A percentile compares a stretch with the other conserved stretches of the same genome.
Conservation (phyloP, 2,797 vertebrate genomes). For the Sebastolobus altivelis region DNA sequence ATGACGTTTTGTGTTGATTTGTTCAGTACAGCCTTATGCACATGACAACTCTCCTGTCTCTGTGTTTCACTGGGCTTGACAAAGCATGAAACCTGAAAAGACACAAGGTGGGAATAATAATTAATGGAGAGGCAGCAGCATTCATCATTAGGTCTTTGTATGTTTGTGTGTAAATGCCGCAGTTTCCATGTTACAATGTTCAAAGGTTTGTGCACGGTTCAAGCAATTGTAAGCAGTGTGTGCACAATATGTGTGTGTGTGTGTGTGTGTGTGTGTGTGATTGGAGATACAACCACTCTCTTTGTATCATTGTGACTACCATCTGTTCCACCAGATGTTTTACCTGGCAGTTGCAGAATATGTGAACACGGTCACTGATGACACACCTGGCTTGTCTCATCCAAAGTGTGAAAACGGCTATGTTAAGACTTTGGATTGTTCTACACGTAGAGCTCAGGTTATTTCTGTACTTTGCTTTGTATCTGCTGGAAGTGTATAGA, state of each 20-base stretch:
- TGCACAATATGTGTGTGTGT: background rate
- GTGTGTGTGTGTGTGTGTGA: too few relatives aligned
- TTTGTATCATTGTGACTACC: slow-evolving; percentile 45
- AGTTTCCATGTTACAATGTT: background rate
- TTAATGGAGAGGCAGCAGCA: slow-evolving; percentile 5
- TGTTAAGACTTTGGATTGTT: background rate
- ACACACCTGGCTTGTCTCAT: slow-evolving; percentile 18
- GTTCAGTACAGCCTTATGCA: background rate
- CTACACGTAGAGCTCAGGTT: background rate
- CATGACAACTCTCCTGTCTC: slow-evolving; percentile 7
- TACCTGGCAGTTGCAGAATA: slow-evolving; percentile 11
- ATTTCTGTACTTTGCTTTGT: background rate
- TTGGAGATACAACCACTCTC: slow-evolving; percentile 10
- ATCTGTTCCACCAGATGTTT: slow-evolving; percentile 48
- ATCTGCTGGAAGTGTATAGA: background rate
- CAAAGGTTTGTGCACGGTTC: background rate
- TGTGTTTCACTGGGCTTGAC: slow-evolving; percentile 4
- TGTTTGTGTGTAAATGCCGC: background rate
- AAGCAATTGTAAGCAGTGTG: background rate
- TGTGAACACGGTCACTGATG: slow-evolving; percentile 23
- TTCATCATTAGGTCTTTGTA: background rate
- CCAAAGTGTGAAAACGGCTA: background rate
- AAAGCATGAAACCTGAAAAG: slow-evolving; percentile 28
- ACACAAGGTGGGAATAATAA: slow-evolving; percentile 12
- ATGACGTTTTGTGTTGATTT: slow-evolving; percentile 20